Evolutionary conservation across 2,797 vertebrate species (phyloP), one percentile per base, ranked within the genome.

Genomic region (Sebastiscus albofasciatus): DNA sequence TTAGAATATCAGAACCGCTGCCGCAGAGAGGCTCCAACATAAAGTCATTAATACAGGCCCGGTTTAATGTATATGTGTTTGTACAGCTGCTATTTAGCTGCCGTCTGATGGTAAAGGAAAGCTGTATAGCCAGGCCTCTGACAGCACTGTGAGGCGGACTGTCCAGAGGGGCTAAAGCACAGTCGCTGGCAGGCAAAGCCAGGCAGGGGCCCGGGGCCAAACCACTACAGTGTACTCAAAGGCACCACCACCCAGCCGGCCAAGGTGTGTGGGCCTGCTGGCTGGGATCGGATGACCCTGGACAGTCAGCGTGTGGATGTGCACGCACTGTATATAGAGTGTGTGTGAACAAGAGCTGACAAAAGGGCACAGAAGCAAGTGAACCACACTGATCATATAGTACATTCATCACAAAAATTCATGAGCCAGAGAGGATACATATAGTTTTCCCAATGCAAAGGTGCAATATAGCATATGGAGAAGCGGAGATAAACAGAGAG

Each of bases 191-290:
- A 81, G 87, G 80, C 62, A 36, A 86, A 84, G 42, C 86, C 84
- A 89, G 88, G 82, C 85, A 75, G 87, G 64, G 83, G 87, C 82
- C 66, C 8, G 36, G 56, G 86, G 91, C 94, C 93, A 93, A 95
- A 95, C 94, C 94, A 93, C 91, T 85, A 94, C 93, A 95, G 90
- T 94, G 91, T 91, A 83, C 92, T 94, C 92, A 88, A 84, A 90
- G 81, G 84, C 82, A 85, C 87, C 88, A 92, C 95, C 95, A 94
- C 95, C 95, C 96, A 95, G 88, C 87, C 81, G 62, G 92, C 85
- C 94, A 90, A 94, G 93, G 93, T 96, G 95, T 96, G 96, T 96
- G 96, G 95, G 91, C 94, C 85, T 8, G 46, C 84, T 60, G 87
- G 80, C 85, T 79, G 81, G 83, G 88, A 90, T 86, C 72, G 20